Percentiles rank a stretch among this genome's conserved stretches.
phyloP scores from a whole-genome alignment of 1,140 invertebrate genomes.

The Calephelis nemesis region DNA sequence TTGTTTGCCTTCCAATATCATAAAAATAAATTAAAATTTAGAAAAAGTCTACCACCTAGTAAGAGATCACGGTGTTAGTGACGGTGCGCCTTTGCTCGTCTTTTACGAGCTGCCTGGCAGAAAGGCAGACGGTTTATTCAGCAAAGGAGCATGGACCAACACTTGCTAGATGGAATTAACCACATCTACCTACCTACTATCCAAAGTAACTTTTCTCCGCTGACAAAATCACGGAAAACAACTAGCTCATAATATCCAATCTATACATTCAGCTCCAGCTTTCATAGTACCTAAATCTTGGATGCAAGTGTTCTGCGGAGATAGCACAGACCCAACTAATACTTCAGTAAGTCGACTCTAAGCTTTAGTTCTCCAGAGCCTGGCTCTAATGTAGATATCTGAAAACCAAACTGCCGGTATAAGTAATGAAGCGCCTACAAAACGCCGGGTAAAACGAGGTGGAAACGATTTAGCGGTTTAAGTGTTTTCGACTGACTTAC shows the following conservation, averaged over 20 bases:
- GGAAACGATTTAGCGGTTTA: conserved; percentile 33
- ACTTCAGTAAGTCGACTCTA: conserved; percentile 27
- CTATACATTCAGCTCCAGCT: not conserved
- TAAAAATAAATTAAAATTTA: no score
- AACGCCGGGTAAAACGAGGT: conserved; percentile 30
- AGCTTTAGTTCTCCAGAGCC: conserved; percentile 25
- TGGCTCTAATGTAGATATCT: conserved; percentile 30
- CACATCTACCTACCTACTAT: no score
- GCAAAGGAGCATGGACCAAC: no score
- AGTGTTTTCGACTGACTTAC: conserved; percentile 34
- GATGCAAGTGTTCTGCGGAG: conserved; percentile 28
- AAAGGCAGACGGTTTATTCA: no score
- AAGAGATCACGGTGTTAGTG: no score
- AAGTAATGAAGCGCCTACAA: conserved; percentile 38
- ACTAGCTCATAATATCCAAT: not conserved
- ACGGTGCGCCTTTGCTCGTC: no score
- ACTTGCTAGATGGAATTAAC: no score
- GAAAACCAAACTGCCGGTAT: conserved; percentile 37
- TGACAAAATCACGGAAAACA: no score
- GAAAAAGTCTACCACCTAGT: no score
- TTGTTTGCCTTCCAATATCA: no score
- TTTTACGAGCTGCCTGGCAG: no score
- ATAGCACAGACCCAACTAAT: conserved; percentile 28
- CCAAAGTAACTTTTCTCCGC: no score
- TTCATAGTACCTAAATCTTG: conserved; percentile 29